Conservation (phyloP, 1,140 invertebrate genomes). For the Campoletis sonorensis region DNA sequence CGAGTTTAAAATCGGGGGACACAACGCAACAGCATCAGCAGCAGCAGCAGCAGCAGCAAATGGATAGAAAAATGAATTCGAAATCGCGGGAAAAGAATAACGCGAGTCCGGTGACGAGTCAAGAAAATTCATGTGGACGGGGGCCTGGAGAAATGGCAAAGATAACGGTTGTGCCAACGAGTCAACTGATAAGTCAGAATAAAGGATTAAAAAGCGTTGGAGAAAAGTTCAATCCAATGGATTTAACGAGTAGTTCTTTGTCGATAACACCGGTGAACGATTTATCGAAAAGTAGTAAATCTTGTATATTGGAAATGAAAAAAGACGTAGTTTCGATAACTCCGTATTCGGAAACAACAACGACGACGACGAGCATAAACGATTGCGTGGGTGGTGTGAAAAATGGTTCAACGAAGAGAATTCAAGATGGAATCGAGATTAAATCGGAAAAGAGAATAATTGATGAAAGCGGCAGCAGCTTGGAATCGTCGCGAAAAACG, state of each 20-base stretch:
- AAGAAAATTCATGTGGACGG: background rate
- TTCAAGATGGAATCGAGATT: background rate
- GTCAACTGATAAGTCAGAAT: slow-evolving; percentile 66
- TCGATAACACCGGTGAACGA: slow-evolving; percentile 73
- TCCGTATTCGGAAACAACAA: slow-evolving; percentile 60
- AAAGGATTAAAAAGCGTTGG: slow-evolving; percentile 56
- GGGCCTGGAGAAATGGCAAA: slow-evolving; percentile 59
- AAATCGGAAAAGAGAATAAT: background rate
- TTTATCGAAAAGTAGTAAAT: slow-evolving; percentile 63
- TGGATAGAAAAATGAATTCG: no score
- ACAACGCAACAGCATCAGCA: slow-evolving; percentile 51
- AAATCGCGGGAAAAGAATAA: slow-evolving; percentile 56
- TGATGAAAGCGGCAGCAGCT: slow-evolving; percentile 46
- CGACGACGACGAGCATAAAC: slow-evolving; percentile 50
- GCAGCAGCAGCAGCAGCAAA: no score
- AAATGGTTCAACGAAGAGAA: slow-evolving; percentile 13
- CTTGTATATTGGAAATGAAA: slow-evolving; percentile 58
- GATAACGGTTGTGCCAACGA: slow-evolving; percentile 66
- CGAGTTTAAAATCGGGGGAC: slow-evolving; percentile 56
- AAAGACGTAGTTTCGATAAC: slow-evolving; percentile 73
- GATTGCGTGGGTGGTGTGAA: slow-evolving; percentile 43
- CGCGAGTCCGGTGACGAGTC: slow-evolving; percentile 35
- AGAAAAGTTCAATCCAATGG: slow-evolving; percentile 68
- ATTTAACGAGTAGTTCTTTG: slow-evolving; percentile 66
- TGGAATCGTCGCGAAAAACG: slow-evolving; percentile 55